phyloP scores from a whole-genome alignment of 2,888 invertebrate genomes.

The Cheilosia soror region DNA sequence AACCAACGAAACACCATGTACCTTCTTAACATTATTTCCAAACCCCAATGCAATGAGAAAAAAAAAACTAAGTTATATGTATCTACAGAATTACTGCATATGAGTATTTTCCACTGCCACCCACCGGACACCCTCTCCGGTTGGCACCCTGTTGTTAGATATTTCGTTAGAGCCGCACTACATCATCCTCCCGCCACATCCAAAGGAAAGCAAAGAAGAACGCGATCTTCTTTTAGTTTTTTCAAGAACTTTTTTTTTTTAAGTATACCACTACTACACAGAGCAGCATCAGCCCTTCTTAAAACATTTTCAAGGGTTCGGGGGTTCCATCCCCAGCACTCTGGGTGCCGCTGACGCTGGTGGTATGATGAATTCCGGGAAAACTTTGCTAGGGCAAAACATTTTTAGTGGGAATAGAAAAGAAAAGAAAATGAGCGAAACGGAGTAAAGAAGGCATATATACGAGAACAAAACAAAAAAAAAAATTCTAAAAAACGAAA shows the following conservation, averaged over 20 bases:
- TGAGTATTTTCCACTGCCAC: constrained; percentile 15
- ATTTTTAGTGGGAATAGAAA: constrained; percentile 73
- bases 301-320: constrained; percentile 69
- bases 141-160: constrained; percentile 45
- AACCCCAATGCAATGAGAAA: not conserved
- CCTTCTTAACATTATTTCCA: not conserved
- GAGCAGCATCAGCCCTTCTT: constrained; percentile 58
- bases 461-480: constrained; percentile 35
- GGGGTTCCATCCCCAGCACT: constrained; percentile 56
- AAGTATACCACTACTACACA: constrained; percentile 54
- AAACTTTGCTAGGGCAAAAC: constrained; percentile 69
- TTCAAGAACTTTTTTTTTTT: constrained; percentile 12
- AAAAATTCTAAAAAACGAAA: constrained; percentile 21
- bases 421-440: constrained; percentile 53
- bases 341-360: constrained; percentile 4
- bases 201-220: constrained; percentile 29
- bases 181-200: not conserved
- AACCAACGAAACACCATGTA: not conserved
- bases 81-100: constrained; percentile 24
- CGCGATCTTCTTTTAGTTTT: constrained; percentile 65
- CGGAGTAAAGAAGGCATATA: constrained; percentile 45
- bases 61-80: not conserved
- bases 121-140: not conserved
- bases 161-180: constrained; percentile 44
- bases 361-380: constrained; percentile 60